Conservation (phyloP, 2,888 invertebrate genomes). For the Drosophila atripex region DNA sequence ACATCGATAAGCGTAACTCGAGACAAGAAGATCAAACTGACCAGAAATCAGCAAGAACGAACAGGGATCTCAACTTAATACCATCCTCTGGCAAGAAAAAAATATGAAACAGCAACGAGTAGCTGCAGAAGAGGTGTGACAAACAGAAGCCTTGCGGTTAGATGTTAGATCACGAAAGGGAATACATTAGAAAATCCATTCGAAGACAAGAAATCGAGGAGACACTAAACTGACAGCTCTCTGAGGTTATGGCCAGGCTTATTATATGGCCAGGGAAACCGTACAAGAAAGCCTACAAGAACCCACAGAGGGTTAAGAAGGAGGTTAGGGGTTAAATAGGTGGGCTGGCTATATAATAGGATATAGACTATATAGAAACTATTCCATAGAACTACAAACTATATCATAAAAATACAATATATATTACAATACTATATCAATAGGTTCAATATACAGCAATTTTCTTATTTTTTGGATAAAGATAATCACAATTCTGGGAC, state of each 20-base stretch:
- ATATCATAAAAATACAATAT: too few relatives aligned
- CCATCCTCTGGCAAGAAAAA: constrained; percentile 10
- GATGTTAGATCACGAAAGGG: constrained; percentile 37
- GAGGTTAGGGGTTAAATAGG: neutral
- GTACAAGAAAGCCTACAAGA: constrained; percentile 3
- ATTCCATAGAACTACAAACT: too few relatives aligned
- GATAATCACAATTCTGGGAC: too few relatives aligned
- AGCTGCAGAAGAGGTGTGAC: constrained; percentile 30
- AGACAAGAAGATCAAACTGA: constrained; percentile 27
- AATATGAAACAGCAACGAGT: neutral
- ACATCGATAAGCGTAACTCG: constrained; percentile 65
- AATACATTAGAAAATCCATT: constrained; percentile 10
- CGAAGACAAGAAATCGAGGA: neutral
- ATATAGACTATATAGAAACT: too few relatives aligned
- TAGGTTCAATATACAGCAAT: too few relatives aligned
- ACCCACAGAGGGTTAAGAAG: neutral
- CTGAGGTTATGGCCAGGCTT: constrained; percentile 12
- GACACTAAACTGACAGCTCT: neutral
- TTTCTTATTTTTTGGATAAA: too few relatives aligned
- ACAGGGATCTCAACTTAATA: constrained; percentile 5
- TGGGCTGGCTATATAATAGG: neutral
- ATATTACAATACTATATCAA: too few relatives aligned
- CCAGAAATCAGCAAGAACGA: neutral
- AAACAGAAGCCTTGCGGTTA: constrained; percentile 50
- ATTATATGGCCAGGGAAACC: constrained; percentile 21